Percentiles rank a stretch among this genome's conserved stretches.
phyloP scores from a whole-genome alignment of 1,140 invertebrate species.

The Hylyphantes graminicola region DNA sequence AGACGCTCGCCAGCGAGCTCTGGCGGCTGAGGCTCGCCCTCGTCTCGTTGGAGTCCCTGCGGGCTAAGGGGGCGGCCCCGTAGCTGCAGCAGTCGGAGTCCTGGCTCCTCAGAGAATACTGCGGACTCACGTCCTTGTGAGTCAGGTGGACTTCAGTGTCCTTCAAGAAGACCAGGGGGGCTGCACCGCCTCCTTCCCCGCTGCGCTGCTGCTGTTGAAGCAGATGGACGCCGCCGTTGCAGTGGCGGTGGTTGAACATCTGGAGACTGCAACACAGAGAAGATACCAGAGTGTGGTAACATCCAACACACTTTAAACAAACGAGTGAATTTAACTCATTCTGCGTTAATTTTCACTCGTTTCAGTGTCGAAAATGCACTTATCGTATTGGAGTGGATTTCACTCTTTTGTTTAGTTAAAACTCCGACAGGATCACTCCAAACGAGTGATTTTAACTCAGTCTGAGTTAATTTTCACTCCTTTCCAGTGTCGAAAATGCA shows the following conservation, averaged over 20 bases:
- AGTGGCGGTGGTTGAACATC: conserved; percentile 26
- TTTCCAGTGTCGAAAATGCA: no score
- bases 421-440: no score
- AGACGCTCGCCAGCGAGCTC: conserved; percentile 40
- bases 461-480: no score
- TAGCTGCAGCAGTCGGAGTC: conserved; percentile 14
- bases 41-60: conserved; percentile 21
- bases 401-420: no score
- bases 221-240: conserved; percentile 25
- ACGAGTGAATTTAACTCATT: no score
- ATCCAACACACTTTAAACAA: no score
- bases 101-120: conserved; percentile 56
- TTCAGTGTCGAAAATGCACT: no score
- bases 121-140: conserved; percentile 45
- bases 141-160: conserved; percentile 54
- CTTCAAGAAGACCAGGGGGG: conserved; percentile 49
- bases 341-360: no score
- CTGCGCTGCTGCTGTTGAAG: not conserved
- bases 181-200: conserved; percentile 5
- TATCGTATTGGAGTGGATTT: no score
- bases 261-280: conserved; percentile 3
- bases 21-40: conserved; percentile 9
- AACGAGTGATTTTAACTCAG: no score
- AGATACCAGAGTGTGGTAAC: no score
- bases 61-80: not conserved